phyloP scores from a whole-genome alignment of 1,140 invertebrate genomes.

The Drosophila kikkawai region DNA sequence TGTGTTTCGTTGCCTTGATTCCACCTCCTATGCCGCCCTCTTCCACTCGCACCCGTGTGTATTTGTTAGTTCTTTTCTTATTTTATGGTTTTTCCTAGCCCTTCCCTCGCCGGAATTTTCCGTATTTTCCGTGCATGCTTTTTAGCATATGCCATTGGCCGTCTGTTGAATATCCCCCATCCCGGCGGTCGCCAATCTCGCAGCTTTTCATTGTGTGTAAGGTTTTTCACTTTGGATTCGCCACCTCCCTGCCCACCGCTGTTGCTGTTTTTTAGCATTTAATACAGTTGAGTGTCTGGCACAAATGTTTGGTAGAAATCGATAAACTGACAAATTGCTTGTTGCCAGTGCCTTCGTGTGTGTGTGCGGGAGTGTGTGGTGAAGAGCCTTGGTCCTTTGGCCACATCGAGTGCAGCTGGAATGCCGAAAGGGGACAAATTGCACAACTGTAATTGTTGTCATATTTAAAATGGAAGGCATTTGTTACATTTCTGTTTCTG shows the following conservation, averaged over 20 bases:
- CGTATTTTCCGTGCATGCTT: slow-evolving; percentile 72
- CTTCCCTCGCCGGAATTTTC: slow-evolving; percentile 63
- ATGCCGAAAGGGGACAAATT: slow-evolving; percentile 78
- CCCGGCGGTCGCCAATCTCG: slow-evolving; percentile 36
- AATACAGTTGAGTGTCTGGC: slow-evolving; percentile 83
- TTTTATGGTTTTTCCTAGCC: slow-evolving; percentile 49
- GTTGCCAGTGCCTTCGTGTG: slow-evolving; percentile 58
- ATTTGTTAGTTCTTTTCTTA: slow-evolving; percentile 37
- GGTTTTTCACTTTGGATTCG: slow-evolving; percentile 77
- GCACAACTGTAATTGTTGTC: slow-evolving; percentile 82
- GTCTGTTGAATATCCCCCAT: slow-evolving; percentile 41
- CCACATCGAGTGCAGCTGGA: slow-evolving; percentile 60
- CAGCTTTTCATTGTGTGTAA: slow-evolving; percentile 82
- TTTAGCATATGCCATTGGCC: slow-evolving; percentile 82
- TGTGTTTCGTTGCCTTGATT: slow-evolving; percentile 61
- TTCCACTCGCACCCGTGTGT: neutral
- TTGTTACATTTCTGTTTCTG: slow-evolving; percentile 68
- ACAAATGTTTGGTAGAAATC: slow-evolving; percentile 84
- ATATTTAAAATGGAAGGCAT: slow-evolving; percentile 81
- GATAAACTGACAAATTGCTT: slow-evolving; percentile 84
- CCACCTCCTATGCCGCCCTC: slow-evolving; percentile 12
- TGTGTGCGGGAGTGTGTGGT: slow-evolving; percentile 52
- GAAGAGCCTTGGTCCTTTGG: slow-evolving; percentile 65
- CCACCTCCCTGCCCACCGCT: slow-evolving; percentile 21
- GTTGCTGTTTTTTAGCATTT: slow-evolving; percentile 83